A percentile compares a stretch with the other conserved stretches of the same genome.
Evolutionary conservation across 2,797 vertebrate genomes (phyloP).

Genomic region (Argyrosomus regius): DNA sequence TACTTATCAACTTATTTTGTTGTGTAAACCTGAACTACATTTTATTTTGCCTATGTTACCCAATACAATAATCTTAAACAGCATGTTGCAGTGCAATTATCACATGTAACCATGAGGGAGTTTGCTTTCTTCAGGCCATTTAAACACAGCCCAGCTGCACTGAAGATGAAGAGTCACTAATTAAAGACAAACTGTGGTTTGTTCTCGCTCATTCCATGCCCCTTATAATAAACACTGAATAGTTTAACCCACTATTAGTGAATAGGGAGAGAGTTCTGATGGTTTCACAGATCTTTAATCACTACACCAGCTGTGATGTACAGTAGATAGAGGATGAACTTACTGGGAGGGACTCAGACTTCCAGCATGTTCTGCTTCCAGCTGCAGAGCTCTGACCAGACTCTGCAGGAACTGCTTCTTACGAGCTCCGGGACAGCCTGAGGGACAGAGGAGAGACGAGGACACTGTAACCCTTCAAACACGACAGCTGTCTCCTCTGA

Average conservation of each 20-base stretch:
- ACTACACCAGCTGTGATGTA: background rate
- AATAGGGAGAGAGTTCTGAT: background rate
- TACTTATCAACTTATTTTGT: background rate
- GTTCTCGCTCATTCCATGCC: background rate
- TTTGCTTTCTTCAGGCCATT: background rate
- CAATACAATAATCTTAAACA: background rate
- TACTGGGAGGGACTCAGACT: constrained; percentile 55
- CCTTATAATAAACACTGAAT: no score
- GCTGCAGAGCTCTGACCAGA: constrained; percentile 73
- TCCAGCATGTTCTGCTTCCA: constrained; percentile 74
- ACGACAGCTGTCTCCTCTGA: no score
- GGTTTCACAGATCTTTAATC: background rate
- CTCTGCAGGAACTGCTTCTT: constrained; percentile 78
- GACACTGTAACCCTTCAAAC: background rate
- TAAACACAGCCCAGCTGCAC: background rate
- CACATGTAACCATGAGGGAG: background rate
- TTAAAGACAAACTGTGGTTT: background rate
- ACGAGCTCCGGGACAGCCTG: constrained; percentile 79
- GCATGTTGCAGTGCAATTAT: background rate
- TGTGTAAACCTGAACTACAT: background rate
- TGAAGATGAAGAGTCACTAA: background rate
- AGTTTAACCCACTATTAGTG: background rate
- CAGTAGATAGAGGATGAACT: constrained; percentile 17
- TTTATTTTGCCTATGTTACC: background rate
- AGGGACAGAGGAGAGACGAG: background rate